Percentiles rank a stretch among this genome's conserved stretches.
These are phyloP conservation scores for Tethea ocularis DNA, from an alignment of 2,888 invertebrate species.

Conservation along the genomic window DNA sequence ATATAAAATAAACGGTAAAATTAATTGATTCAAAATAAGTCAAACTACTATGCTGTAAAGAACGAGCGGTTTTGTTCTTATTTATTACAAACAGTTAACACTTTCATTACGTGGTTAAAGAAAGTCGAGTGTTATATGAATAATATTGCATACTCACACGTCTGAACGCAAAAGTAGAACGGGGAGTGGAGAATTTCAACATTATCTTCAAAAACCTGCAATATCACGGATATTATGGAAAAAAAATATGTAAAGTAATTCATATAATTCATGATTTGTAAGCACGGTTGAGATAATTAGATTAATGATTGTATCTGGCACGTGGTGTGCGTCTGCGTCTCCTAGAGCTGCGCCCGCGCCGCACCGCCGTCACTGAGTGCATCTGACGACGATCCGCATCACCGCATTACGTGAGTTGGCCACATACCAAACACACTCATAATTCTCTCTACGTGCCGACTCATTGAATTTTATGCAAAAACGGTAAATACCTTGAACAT, in stretches of 20 bases:
- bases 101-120: conserved; percentile 3
- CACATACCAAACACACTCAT: conserved; percentile 59
- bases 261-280: no score
- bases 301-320: background rate
- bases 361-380: background rate
- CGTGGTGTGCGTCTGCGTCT: background rate
- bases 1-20: conserved; percentile 37
- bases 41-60: conserved; percentile 32
- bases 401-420: conserved; percentile 67
- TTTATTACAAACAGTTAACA: conserved; percentile 5
- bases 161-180: background rate
- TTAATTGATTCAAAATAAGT: conserved; percentile 35
- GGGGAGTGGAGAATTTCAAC: background rate
- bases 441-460: conserved; percentile 44
- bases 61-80: conserved; percentile 25
- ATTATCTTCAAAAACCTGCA: background rate
- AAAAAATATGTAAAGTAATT: no score
- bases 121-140: background rate
- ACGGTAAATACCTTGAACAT: conserved; percentile 18
- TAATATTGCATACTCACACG: background rate
- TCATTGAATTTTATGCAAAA: conserved; percentile 28
- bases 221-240: no score
- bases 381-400: conserved; percentile 39
- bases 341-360: background rate
- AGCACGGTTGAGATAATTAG: background rate